Percentiles rank a stretch among this genome's conserved stretches.
These are phyloP conservation scores for Hydrolagus colliei DNA, from an alignment of 2,797 vertebrate genomes.

Conservation along the genomic window DNA sequence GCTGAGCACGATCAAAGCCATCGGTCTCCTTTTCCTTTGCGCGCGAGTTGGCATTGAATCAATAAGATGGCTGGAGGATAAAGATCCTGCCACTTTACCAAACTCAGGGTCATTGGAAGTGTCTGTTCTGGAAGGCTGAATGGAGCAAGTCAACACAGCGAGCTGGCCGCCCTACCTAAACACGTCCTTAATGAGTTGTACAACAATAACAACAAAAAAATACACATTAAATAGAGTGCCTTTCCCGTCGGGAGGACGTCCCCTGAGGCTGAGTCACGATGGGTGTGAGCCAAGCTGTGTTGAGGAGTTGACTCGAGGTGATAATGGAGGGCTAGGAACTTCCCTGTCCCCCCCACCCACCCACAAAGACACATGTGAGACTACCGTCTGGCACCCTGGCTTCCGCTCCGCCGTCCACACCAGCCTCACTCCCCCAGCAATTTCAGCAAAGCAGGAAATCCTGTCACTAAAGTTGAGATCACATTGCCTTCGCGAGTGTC, in stretches of 20 bases:
- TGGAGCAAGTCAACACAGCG: no score
- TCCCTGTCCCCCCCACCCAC: no score
- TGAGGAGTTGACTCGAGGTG: not conserved
- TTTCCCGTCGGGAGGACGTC: no score
- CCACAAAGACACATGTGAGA: not conserved
- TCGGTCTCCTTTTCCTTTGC: not conserved
- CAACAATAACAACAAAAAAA: no score
- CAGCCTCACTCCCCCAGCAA: not conserved
- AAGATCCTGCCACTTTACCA: not conserved
- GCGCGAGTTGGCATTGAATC: not conserved
- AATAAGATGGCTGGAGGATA: not conserved
- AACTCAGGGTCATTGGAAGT: not conserved
- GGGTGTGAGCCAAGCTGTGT: no score
- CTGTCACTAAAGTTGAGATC: not conserved
- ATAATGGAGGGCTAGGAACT: no score
- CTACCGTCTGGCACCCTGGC: no score
- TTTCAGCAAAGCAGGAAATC: conserved; percentile 24
- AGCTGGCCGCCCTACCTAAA: not conserved
- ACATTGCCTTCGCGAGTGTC: not conserved
- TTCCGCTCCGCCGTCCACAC: not conserved
- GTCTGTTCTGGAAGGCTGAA: no score
- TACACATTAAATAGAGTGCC: no score
- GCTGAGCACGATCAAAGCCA: not conserved
- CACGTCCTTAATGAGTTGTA: not conserved
- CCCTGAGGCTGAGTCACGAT: no score